phyloP scores from a whole-genome alignment of 2,888 invertebrate species.

The Microdon myrmicae region DNA sequence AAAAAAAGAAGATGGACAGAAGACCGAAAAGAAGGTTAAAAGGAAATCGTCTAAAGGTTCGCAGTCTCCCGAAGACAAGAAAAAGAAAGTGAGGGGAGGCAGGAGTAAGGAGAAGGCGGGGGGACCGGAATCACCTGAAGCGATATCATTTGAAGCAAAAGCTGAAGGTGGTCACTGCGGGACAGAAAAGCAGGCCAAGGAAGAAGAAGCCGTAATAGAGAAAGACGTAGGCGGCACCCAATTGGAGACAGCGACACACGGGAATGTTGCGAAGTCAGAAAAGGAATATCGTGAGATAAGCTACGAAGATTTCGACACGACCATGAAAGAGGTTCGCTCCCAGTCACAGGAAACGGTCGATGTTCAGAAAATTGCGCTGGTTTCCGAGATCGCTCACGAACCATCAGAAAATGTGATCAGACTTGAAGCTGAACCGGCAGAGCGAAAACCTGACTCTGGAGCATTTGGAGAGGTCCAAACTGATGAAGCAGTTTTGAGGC shows the following conservation, averaged over 20 bases:
- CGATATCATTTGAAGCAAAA: slow-evolving; percentile 1
- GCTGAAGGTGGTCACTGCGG: background rate
- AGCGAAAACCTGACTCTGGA: no score
- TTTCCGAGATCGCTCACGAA: no score
- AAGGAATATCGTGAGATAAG: no score
- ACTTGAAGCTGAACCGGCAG: background rate
- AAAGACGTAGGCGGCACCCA: no score
- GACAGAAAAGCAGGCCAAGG: slow-evolving; percentile 4
- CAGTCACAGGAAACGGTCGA: background rate
- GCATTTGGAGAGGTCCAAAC: no score
- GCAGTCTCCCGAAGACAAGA: background rate
- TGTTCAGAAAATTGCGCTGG: background rate
- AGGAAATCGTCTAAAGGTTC: background rate
- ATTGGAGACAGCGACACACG: no score
- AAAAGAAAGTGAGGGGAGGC: slow-evolving; percentile 4
- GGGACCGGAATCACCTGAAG: slow-evolving; percentile 1
- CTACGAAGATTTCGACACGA: no score
- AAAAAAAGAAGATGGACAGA: background rate
- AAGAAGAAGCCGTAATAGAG: background rate
- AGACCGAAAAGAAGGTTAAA: background rate
- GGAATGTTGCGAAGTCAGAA: no score
- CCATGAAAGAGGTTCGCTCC: no score
- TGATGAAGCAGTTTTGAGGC: no score
- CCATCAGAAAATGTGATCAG: no score
- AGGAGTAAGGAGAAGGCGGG: slow-evolving; percentile 16